Base-by-base conservation (phyloP, 2,888 invertebrate species). In the Calameuta idolon region DNA sequence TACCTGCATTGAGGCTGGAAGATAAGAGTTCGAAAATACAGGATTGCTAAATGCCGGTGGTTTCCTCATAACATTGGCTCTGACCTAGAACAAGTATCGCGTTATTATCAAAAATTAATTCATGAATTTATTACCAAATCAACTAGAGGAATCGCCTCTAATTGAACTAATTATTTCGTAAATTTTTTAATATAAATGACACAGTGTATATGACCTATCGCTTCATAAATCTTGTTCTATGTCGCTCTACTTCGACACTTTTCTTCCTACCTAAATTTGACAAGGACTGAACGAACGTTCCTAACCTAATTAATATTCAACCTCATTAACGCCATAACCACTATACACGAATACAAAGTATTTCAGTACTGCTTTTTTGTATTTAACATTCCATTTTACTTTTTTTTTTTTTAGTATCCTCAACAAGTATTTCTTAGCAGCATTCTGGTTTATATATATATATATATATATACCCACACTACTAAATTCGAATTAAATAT, bases 1-100 rank as follows among this genome's bases (percentile, higher is more conserved):
- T 73, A 95, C 93, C 88, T 95, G 95, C 95, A 95, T 95, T 0
- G 94, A 93, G 0, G 95, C 95, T 1, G 95, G 95, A 0, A 95
- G 92, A 89, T 94, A 95, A 3, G 95, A 94, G 83, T 94, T 93
- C 0, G 93, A 93, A 31, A 94, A 92, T 76, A 93, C 89, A 3
- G 94, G 93, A 55, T 83, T 87, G 34, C 89, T 79, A 79, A 87
- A 90, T 73, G 88, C 86, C 34, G 90, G 90, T 35, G 81, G 83
- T 81, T 87, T 89, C 77, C 85, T 86, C 71, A 87, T 77, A 73
- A 85, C 80, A n/a, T 82, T 87, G 37, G 83, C 85, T 34, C 82
- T 79, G 31, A 84, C 83, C 87, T 88, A 77, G 74, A 85, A 81
- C 34, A 76, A 40, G 15, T 12, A 9, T 15, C 30, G 33, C 71